phyloP scores from a whole-genome alignment of 2,113 vertebrate species.

The Scolopax mira region DNA sequence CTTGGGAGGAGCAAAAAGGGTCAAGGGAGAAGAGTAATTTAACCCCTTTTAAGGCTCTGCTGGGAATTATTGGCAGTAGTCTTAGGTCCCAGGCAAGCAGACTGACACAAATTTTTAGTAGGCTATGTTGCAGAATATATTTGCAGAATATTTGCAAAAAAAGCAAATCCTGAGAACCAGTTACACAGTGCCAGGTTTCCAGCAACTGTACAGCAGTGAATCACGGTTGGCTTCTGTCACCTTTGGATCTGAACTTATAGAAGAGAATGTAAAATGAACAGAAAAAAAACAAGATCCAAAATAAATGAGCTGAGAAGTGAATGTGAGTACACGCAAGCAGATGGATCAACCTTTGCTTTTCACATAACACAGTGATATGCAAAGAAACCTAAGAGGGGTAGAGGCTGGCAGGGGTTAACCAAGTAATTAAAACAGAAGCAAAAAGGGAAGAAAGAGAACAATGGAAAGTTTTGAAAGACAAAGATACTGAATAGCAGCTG shows the following conservation, averaged over 20 bases:
- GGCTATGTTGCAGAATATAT: neutral
- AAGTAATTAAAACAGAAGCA: neutral
- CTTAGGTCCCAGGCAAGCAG: neutral
- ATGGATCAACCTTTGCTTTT: neutral
- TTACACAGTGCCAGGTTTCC: neutral
- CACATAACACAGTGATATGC: neutral
- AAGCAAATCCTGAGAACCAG: neutral
- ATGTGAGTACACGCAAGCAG: neutral
- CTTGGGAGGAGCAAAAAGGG: neutral
- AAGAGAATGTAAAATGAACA: neutral
- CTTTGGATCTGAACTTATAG: neutral
- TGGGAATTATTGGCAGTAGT: neutral
- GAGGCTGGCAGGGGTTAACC: neutral
- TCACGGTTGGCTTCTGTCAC: neutral
- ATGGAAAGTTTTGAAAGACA: neutral
- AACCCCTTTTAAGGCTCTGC: neutral
- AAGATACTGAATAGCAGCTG: neutral
- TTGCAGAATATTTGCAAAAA: too few relatives aligned
- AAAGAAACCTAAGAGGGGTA: neutral
- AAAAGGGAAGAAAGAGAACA: neutral
- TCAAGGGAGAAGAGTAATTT: neutral
- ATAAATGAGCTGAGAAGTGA: neutral
- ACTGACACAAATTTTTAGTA: neutral
- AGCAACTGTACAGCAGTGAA: neutral
- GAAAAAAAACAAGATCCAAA: neutral